Base-by-base conservation (phyloP, 2,113 vertebrate genomes). In the Euleptes europaea region DNA sequence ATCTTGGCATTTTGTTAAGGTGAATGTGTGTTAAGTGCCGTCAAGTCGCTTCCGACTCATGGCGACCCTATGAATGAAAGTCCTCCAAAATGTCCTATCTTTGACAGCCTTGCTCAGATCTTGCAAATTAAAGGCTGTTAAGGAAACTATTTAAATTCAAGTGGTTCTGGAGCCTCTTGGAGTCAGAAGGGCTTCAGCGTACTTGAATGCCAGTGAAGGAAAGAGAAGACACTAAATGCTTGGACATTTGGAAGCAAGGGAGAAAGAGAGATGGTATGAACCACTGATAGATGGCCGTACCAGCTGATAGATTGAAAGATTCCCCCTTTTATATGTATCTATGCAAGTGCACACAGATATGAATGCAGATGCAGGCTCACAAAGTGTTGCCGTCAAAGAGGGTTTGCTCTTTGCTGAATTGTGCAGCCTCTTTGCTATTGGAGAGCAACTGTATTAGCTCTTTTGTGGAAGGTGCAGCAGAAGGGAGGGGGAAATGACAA, bases 111-210 rank as follows among this genome's bases (percentile, higher is more conserved):
- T n/a, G n/a, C n/a, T n/a, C n/a, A n/a, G n/a, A n/a, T n/a, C n/a
- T n/a, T n/a, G n/a, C n/a, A n/a, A n/a, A n/a, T n/a, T n/a, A n/a
- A n/a, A n/a, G n/a, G n/a, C n/a, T 51, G 84, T 84, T 82, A 86
- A 84, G 85, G 82, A 82, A 70, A 82, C 71, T 82, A 89, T 89
- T 71, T 71, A 88, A 92, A 72, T 47, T 23, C 71, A 21, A 67
- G 49, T 44, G 0, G 13, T 51, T 92, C 85, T 83, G n/a, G 14
- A 72, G 67, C 35, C 74, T 79, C 0, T 83, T 86, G 80, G 65
- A 70, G 67, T 76, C 75, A 6, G 9, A n/a, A 54, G 63, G 14
- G 33, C 87, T 82, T 89, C 67, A 1, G 54, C 6, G 66, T 31
- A 83, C 83, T 82, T 79, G 12, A 38, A 13, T 26, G 42, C 38